phyloP scores from a whole-genome alignment of 1,140 invertebrate species.

The Orchesella cincta region DNA sequence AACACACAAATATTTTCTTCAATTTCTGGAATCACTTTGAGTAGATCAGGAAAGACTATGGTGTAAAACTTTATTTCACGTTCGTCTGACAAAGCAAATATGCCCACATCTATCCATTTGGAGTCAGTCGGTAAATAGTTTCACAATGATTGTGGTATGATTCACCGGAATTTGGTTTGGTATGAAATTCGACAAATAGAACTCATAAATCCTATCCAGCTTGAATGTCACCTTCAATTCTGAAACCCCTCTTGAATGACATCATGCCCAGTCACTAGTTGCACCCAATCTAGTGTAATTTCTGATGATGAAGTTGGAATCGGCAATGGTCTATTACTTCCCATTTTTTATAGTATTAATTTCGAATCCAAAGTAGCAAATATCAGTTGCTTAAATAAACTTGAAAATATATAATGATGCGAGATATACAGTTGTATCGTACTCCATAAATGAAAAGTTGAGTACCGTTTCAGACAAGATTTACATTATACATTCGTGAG shows the following conservation, averaged over 20 bases:
- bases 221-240: constrained; percentile 16
- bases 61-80: constrained; percentile 43
- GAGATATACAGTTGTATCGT: no score
- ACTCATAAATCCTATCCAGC: constrained; percentile 39
- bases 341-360: no score
- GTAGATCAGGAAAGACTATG: constrained; percentile 9
- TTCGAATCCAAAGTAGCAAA: no score
- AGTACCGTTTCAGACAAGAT: no score
- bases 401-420: no score
- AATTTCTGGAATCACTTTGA: constrained; percentile 22
- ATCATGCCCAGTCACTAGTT: not conserved
- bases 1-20: constrained; percentile 23
- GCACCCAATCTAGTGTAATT: constrained; percentile 32
- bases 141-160: constrained; percentile 33
- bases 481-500: no score
- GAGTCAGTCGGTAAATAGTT: constrained; percentile 33
- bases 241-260: not conserved
- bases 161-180: not conserved
- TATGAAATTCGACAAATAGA: constrained; percentile 31
- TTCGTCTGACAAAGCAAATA: constrained; percentile 31
- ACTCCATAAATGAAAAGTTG: no score
- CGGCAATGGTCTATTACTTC: no score
- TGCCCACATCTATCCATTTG: constrained; percentile 12
- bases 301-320: no score
- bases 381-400: no score